Base-by-base conservation (phyloP, 2,113 vertebrate genomes). In the Notarius lentiginosus region DNA sequence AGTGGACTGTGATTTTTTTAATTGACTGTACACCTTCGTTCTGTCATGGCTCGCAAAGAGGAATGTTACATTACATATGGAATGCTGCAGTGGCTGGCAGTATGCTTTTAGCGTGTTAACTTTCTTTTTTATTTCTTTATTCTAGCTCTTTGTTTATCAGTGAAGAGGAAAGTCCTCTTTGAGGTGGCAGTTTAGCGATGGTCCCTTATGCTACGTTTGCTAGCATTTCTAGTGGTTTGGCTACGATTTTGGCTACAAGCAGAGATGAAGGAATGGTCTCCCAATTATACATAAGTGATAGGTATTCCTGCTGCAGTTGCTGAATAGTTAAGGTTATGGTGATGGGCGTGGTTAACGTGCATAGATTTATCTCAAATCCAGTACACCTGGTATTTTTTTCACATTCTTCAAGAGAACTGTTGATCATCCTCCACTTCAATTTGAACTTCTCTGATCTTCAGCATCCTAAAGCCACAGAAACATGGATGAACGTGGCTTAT, bases 161-260 rank as follows among this genome's bases (percentile, higher is more conserved):
- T 47, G 49, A 79, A 87, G 47, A 85, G 47, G 72, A 73, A 70
- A 61, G 70, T 66, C n/a, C 60, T 87, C 55, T 65, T 61, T 80
- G 83, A 84, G 41, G 90, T 91, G 65, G 82, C 88, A 80, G 70
- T 91, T 80, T 86, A 91, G 89, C 87, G 47, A 66, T 51, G 55
- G 81, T 91, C 91, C 90, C 89, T 88, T 92, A 91, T 83, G 86
- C 83, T 92, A 92, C 91, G 87, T 89, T 86, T 92, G 91, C 82
- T 83, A 83, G 82, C 82, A 55, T 91, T 91, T 88, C 76, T 94
- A 94, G 83, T 93, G 75, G 10, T 91, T 92, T 90, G 88, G 93
- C 94, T 95, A 94, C 93, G 90, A 83, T 90, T 91, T 90, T 93
- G 92, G 94, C 95, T 95, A 91, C 91, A 87, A 94, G 93, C 93